A percentile compares a stretch with the other conserved stretches of the same genome.
Conservation (phyloP, 2,888 invertebrate genomes). For the Mimas tiliae region DNA sequence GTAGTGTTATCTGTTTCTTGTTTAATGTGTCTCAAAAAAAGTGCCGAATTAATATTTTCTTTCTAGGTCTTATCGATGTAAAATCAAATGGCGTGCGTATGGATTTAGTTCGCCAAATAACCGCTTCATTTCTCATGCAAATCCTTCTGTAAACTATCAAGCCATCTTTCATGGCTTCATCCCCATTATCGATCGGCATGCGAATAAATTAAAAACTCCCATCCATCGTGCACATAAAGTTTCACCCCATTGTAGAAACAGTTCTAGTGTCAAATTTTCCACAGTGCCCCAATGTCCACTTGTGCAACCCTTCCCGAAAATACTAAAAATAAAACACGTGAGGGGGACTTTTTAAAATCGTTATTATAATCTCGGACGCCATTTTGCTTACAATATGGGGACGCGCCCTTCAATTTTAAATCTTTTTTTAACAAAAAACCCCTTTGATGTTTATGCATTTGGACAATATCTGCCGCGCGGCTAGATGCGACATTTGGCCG, state of each 20-base stretch:
- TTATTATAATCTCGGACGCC: conserved; percentile 85
- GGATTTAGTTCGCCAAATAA: too few relatives aligned
- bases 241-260: conserved; percentile 71
- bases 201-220: conserved; percentile 22
- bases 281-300: conserved; percentile 75
- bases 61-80: too few relatives aligned
- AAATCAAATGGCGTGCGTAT: too few relatives aligned
- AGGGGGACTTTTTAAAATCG: conserved; percentile 82
- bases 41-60: too few relatives aligned
- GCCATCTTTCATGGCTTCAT: neutral
- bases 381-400: conserved; percentile 74
- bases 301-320: conserved; percentile 72
- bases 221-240: conserved; percentile 39
- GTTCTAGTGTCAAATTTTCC: conserved; percentile 78
- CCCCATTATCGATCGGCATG: conserved; percentile 14
- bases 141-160: neutral
- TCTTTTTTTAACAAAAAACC: conserved; percentile 80
- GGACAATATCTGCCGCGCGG: conserved; percentile 78
- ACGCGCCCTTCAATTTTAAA: conserved; percentile 82
- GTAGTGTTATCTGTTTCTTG: too few relatives aligned
- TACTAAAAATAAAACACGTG: conserved; percentile 64
- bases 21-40: too few relatives aligned
- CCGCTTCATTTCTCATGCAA: neutral
- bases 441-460: conserved; percentile 83
- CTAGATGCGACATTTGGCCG: conserved; percentile 78